phyloP scores from a whole-genome alignment of 2,888 invertebrate species.

The Zhuqinia jingwanae region DNA sequence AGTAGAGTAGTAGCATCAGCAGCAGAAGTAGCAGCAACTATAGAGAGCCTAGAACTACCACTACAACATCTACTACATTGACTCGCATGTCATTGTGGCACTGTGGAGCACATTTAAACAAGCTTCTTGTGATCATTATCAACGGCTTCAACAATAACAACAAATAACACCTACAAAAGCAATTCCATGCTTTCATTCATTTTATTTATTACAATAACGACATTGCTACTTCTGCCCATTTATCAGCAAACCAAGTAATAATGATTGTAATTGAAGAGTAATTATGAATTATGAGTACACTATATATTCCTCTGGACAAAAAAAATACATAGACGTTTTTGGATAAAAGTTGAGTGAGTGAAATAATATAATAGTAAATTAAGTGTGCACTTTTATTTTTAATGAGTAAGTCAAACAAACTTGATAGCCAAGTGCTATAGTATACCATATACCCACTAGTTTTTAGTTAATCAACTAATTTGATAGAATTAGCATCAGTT shows the following conservation, averaged over 20 bases:
- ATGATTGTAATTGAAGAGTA: background rate
- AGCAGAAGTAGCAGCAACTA: background rate
- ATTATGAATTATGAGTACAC: background rate
- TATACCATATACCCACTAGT: too few relatives aligned
- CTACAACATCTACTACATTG: background rate
- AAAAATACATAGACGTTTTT: background rate
- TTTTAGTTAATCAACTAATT: too few relatives aligned
- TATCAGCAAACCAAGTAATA: too few relatives aligned
- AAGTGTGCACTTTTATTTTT: background rate
- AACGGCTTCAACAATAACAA: slow-evolving; percentile 45
- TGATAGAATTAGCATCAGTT: too few relatives aligned
- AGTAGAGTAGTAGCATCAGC: too few relatives aligned
- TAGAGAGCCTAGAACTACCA: background rate
- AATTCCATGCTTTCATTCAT: too few relatives aligned
- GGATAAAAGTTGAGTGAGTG: background rate
- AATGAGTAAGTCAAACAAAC: slow-evolving; percentile 24
- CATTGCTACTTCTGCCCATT: background rate
- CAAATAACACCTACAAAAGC: slow-evolving; percentile 35
- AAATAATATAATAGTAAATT: slow-evolving; percentile 9
- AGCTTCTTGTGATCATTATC: slow-evolving; percentile 49
- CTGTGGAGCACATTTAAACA: slow-evolving; percentile 32
- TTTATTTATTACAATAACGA: background rate
- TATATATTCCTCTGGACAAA: background rate
- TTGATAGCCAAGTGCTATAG: background rate
- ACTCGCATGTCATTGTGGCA: slow-evolving; percentile 40